Base-by-base conservation (phyloP, 2,797 vertebrate genomes). In the Erethizon dorsatum region DNA sequence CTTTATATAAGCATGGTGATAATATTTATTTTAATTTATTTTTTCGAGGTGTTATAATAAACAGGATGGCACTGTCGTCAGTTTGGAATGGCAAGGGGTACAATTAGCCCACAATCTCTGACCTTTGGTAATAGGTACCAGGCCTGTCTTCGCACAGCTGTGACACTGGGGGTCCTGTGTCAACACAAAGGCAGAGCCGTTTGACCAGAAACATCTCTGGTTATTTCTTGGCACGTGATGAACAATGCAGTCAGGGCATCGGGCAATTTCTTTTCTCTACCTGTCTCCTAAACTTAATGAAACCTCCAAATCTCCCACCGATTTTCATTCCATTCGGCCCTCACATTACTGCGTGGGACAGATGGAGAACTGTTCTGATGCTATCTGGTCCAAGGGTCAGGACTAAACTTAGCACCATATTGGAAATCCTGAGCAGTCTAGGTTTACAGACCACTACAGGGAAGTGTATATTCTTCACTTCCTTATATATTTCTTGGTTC, bases 241-340 rank as follows among this genome's bases (percentile, higher is more conserved):
- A 78, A 5, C 56, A 73, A 20, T 54, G 18, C 63, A 18, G 78
- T 95, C 84, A 63, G 69, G 41, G 41, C 26, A 95, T 71, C 24
- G 83, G 45, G 14, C 2, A 52, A 86, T 83, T 93, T 94, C 47
- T 5, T 65, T 15, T 59, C 20, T 96, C 28, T 65, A 37, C 33
- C 9, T 65, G 33, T 59, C 31, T 63, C 57, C 28, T 86, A 33
- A 85, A 57, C 67, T 67, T 86, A 93, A 88, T 59, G 18, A 93
- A 83, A 67, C 73, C 75, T 52, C 50, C n/a, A 79, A 86, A 67
- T 71, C 33, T 85, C 52, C 22, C 69, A 85, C 52, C 50, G 54
- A 31, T 95, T 93, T 91, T 41, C 12, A 69, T 67, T 95, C 31
- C 57, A 41, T 37, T 65, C 26, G 77, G 20, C 84, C 41, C 83